phyloP scores from a whole-genome alignment of 1,140 invertebrate species.

The Leucophenga varia region DNA sequence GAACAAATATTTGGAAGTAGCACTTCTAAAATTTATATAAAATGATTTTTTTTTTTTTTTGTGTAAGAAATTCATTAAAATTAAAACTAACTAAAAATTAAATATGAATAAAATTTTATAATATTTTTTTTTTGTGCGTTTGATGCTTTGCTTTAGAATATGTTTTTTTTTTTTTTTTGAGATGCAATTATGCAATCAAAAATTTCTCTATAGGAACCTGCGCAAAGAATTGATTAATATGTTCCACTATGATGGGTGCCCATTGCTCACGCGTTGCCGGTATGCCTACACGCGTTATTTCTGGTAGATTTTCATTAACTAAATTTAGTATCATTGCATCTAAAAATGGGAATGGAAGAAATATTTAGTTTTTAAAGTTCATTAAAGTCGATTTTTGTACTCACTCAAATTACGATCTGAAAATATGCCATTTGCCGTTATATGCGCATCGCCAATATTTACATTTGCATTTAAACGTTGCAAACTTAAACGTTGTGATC shows the following conservation, averaged over 20 bases:
- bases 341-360: conserved; percentile 11
- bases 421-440: conserved; percentile 49
- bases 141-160: neutral
- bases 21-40: conserved; percentile 32
- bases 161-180: neutral
- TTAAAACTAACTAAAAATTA: conserved; percentile 35
- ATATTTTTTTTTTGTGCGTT: conserved; percentile 6
- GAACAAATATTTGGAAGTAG: conserved; percentile 43
- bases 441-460: conserved; percentile 37
- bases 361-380: neutral
- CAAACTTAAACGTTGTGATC: conserved; percentile 33
- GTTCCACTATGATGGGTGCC: conserved; percentile 48
- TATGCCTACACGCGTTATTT: conserved; percentile 48
- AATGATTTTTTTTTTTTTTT: no score
- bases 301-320: conserved; percentile 53
- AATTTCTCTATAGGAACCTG: conserved; percentile 52
- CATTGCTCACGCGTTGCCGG: conserved; percentile 52
- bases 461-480: conserved; percentile 49
- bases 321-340: conserved; percentile 53
- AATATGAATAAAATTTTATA: conserved; percentile 18
- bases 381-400: conserved; percentile 3
- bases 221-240: conserved; percentile 51
- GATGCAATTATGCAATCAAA: conserved; percentile 32
- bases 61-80: conserved; percentile 25
- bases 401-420: conserved; percentile 51